Evolutionary conservation across 2,113 vertebrate species (phyloP).

Genomic region (Perca schrenkii): DNA sequence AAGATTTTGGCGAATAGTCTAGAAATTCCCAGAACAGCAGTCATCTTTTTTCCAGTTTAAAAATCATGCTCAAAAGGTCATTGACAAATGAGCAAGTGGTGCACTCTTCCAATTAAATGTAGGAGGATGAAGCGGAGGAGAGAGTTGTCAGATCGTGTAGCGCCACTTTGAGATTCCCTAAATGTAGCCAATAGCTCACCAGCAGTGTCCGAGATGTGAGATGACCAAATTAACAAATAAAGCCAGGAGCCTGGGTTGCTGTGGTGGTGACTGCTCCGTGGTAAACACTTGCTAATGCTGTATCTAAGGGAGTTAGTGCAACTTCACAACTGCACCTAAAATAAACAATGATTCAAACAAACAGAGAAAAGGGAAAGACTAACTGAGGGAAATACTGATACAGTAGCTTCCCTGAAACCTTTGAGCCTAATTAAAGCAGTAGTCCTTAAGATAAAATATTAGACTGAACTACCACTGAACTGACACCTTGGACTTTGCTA

Average conservation of each 20-base stretch:
- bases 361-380: constrained; percentile 6
- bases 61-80: not conserved
- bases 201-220: not conserved
- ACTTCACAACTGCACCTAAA: too few species aligned
- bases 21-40: not conserved
- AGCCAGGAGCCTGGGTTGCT: not conserved
- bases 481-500: constrained; percentile 43
- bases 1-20: not conserved
- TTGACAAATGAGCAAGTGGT: not conserved
- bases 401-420: constrained; percentile 44
- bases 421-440: constrained; percentile 39
- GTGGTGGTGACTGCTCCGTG: not conserved
- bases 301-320: not conserved
- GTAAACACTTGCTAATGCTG: not conserved
- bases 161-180: not conserved
- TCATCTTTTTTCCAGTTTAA: not conserved
- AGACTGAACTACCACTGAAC: constrained; percentile 41
- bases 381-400: constrained; percentile 1
- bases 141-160: too few species aligned
- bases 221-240: not conserved
- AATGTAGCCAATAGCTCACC: not conserved
- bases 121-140: not conserved
- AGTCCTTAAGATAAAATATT: constrained; percentile 38
- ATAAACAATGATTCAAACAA: not conserved
- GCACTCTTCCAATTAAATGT: not conserved